Base-by-base conservation (phyloP, 2,797 vertebrate species). In the Chrosomus eos region DNA sequence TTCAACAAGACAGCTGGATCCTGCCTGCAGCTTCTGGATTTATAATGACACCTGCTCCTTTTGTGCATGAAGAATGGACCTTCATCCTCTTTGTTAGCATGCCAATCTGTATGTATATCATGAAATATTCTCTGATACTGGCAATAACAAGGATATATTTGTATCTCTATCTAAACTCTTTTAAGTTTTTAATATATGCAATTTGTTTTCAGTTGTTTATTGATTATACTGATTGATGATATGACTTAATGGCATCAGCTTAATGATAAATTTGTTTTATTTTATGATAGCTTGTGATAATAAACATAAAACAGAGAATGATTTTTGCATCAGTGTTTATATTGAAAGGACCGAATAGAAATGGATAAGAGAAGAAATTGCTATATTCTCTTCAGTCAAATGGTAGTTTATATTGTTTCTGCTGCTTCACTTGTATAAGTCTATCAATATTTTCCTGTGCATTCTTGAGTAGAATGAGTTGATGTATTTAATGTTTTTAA, bases 21-120 rank as follows among this genome's bases (percentile, higher is more conserved):
- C 53, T 81, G 80, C 53, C 80, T 60, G 16, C 33, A 72, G 80
- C 51, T 40, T 53, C 45, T 26, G 23, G 16, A 71, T 40, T 71
- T 40, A 71, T 43, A 40, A 58, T 13, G 6, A 62, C 67, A 71
- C 48, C 33, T 58, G 45, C 51, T 80, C 33, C 33, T 38, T 53
- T 55, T 55, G 33, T 81, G 80, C 23, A 71, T 11, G 5, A 21
- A 26, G 33, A 53, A 68, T 43, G 55, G 16, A 80, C 45, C 13
- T 67, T 36, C 28, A 51, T 51, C 11, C 28, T 67, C 7, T 79
- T 48, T 80, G 28, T 80, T 67, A 16, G 60, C 43, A 80, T 51
- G 60, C 28, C 7, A 8, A 48, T 14, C 28, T 55, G 48, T 23
- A 36, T 48, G 33, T 43, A 43, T 48, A 72, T 28, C 28, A 58